Percentiles rank a stretch among this genome's conserved stretches.
Conservation (phyloP, 2,113 vertebrate species). For the cattle (Bos taurus) region ARS-UCD2.0 NC_037349.1:54405001-54405500, state of each 20-base stretch:
- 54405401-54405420: accelerated
- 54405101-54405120: neutral
- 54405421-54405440: accelerated
- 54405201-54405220: accelerated
- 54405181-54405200: neutral
- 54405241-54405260: too few relatives aligned
- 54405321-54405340: neutral
- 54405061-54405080: neutral
- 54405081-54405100: neutral
- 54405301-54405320: neutral
- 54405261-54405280: neutral
- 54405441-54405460: neutral
- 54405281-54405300: neutral
- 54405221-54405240: neutral
- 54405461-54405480: accelerated
- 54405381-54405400: neutral
- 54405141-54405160: neutral
- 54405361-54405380: accelerated
- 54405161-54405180: neutral
- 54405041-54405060: neutral
- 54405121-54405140: neutral
- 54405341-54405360: neutral
- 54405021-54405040: neutral
- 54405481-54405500: accelerated
- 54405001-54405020: neutral